Evolutionary conservation across 2,113 vertebrate genomes (phyloP).

Genomic region (Varanus salvator): DNA sequence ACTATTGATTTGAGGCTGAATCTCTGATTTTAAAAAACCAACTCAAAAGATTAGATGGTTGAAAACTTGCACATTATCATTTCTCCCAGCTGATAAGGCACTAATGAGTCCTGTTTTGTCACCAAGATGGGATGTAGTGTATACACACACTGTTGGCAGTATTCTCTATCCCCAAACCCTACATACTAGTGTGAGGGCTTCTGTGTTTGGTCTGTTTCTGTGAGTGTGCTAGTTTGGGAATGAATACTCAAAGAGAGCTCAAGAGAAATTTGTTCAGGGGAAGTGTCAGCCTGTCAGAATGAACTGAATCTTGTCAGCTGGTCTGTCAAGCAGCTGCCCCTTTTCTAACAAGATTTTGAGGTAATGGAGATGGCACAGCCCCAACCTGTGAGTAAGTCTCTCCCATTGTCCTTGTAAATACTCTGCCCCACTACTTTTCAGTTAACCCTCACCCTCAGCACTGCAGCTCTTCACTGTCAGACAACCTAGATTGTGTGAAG

Average conservation of each 20-base stretch:
- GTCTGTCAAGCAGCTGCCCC: conserved; percentile 26
- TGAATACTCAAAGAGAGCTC: conserved; percentile 66
- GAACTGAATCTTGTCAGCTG: background rate
- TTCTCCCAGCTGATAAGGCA: conserved; percentile 46
- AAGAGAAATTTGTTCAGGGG: conserved; percentile 53
- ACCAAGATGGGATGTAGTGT: conserved; percentile 46
- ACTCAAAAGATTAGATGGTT: conserved; percentile 55
- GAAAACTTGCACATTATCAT: conserved; percentile 41
- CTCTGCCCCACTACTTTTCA: background rate
- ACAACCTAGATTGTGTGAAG: rapidly evolving
- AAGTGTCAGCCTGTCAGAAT: conserved; percentile 40
- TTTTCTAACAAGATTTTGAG: rapidly evolving
- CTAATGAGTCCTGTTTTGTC: conserved; percentile 72
- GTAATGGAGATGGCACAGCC: background rate
- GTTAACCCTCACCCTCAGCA: background rate
- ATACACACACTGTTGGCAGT: conserved; percentile 61
- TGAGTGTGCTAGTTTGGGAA: conserved; percentile 45
- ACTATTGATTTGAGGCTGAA: conserved; percentile 61
- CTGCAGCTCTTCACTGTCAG: rapidly evolving
- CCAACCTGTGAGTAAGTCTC: background rate
- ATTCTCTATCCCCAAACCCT: conserved; percentile 64
- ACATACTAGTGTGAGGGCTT: conserved; percentile 57
- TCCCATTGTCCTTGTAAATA: background rate
- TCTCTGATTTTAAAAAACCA: conserved; percentile 70
- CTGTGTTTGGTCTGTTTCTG: conserved; percentile 62